Percentiles rank a stretch among this genome's conserved stretches.
Conservation (phyloP, 2,113 vertebrate genomes). For the Rana temporaria region DNA sequence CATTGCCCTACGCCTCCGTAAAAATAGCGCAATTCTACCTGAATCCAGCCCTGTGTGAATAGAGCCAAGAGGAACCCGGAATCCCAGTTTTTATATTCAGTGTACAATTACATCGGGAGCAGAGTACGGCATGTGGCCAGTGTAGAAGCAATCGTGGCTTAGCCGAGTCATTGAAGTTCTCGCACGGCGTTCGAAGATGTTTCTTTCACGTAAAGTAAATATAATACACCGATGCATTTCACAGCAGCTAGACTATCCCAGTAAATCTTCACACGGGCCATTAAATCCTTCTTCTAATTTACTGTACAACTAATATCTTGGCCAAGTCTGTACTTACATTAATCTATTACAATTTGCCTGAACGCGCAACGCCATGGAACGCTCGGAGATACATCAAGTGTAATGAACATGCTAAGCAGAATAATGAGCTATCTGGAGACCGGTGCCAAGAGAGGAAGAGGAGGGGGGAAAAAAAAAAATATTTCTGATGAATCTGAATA, state of each 20-base stretch:
- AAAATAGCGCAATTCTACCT: no score
- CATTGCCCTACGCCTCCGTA: no score
- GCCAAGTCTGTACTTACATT: conserved; percentile 8
- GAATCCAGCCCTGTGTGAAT: no score
- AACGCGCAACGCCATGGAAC: conserved; percentile 13
- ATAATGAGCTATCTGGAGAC: conserved; percentile 33
- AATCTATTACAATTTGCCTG: conserved; percentile 33
- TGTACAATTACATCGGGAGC: no score
- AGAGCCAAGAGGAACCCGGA: no score
- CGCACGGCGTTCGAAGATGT: neutral
- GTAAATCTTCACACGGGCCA: conserved; percentile 17
- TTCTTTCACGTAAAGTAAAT: neutral
- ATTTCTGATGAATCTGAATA: conserved; percentile 32
- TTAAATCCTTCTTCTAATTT: conserved; percentile 27
- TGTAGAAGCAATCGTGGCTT: no score
- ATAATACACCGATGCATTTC: neutral
- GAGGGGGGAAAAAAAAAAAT: conserved; percentile 5
- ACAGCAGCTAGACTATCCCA: conserved; percentile 4
- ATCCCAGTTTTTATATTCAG: no score
- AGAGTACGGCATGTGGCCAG: no score
- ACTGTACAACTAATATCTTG: conserved; percentile 24
- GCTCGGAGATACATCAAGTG: conserved; percentile 20
- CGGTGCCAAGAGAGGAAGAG: neutral
- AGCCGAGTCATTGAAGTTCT: no score
- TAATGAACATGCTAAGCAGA: conserved; percentile 15